Base-by-base conservation (phyloP, 2,113 vertebrate genomes). In the Limanda limanda region DNA sequence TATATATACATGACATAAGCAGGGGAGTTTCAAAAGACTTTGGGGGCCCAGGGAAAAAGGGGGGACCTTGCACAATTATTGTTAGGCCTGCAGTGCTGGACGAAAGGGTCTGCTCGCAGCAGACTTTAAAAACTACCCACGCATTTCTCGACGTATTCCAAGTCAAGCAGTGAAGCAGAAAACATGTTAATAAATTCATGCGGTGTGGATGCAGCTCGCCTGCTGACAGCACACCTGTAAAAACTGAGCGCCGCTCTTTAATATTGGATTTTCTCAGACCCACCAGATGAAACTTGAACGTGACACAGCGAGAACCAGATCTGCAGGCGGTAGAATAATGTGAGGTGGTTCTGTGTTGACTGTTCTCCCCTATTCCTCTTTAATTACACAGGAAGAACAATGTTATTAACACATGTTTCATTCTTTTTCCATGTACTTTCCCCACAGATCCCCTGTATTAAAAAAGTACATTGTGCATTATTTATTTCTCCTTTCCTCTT, bases 211-310 rank as follows among this genome's bases (percentile, higher is more conserved):
- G 18, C 18, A 10, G 31, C 31, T 21, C 20, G 1, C 18, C 59
- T n/a, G 59, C 59, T 61, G 18, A 61, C 20, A 21, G 31, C 18
- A 61, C 31, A 61, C 59, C 59, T 61, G 31, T 40, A 40, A 37
- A 40, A 61, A 37, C 18, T 40, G 37, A 42, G 60, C n/a, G 12
- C 11, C 20, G 5, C 35, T 42, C 20, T 62, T 10, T 2, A 23
- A 24, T 62, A 23, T 42, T 47, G 21, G n/a, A 23, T 64, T 47
- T 45, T 64, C 61, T 45, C 40, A 7, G 8, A 18, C 61, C 13
- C 21, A 64, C 21, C 61, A 24, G 21, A 21, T 47, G 61, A 47
- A 64, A 64, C 21, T 25, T 47, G 21, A 64, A 24, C 8, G 5
- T 47, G 4, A 47, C 61, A 45, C 61, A 45, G 40, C 24, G 14